Percentiles rank a stretch among this genome's conserved stretches.
Evolutionary conservation across 2,113 vertebrate genomes (phyloP).

Genomic region (Dipodomys stephensi): DNA sequence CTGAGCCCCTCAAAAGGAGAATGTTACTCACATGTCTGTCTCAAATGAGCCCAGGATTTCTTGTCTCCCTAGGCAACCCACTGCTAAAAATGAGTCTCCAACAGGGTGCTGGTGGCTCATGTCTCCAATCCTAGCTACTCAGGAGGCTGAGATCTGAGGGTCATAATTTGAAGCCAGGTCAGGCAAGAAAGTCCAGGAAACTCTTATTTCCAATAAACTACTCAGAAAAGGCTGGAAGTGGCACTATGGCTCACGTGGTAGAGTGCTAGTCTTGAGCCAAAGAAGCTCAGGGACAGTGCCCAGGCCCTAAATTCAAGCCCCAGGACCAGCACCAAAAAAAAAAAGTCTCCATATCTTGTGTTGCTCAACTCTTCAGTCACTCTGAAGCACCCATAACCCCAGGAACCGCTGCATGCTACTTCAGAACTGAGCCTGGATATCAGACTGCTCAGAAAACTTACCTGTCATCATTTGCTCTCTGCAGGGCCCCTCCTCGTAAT

Average conservation of each 20-base stretch:
- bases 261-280: no score
- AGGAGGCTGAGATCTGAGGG: no score
- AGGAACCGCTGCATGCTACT: fast-evolving
- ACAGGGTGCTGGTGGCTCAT: no score
- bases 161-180: no score
- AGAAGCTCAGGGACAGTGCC: no score
- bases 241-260: no score
- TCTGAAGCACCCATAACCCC: neutral
- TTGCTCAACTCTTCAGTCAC: neutral
- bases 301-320: no score
- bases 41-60: neutral
- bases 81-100: neutral
- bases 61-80: neutral
- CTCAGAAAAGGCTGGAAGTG: no score
- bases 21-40: neutral
- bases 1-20: neutral
- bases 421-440: neutral
- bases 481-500: slow-evolving; percentile 95
- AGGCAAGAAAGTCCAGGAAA: no score
- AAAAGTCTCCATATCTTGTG: neutral
- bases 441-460: slow-evolving; percentile 84
- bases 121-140: no score
- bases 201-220: no score
- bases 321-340: no score
- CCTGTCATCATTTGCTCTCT: slow-evolving; percentile 97